These are phyloP conservation scores for Thamnaconus septentrionalis DNA, from an alignment of 2,113 vertebrate species.

Conservation along the genomic window DNA sequence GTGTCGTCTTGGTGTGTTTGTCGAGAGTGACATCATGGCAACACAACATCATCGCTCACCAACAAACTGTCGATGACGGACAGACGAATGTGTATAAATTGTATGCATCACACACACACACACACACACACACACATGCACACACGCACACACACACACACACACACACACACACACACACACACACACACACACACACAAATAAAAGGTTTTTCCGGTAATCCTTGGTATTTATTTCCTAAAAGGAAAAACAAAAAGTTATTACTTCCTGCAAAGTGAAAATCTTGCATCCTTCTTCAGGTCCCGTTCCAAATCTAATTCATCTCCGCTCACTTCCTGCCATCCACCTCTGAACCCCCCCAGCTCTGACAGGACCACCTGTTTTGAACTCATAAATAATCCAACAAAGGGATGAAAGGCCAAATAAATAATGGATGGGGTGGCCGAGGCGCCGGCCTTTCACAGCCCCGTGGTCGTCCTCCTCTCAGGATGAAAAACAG, in stretches of 20 bases:
- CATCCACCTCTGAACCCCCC: neutral
- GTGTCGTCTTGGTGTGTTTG: too few species aligned
- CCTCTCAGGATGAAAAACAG: neutral
- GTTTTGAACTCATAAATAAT: conserved; percentile 60
- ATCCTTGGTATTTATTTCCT: neutral
- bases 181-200: too few species aligned
- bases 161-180: too few species aligned
- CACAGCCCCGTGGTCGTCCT: neutral
- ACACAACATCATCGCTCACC: too few species aligned
- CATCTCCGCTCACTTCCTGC: neutral
- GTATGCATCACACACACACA: too few species aligned
- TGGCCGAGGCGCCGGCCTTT: conserved; percentile 35
- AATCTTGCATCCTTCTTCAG: neutral
- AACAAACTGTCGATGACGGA: too few species aligned
- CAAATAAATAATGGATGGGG: conserved; percentile 53
- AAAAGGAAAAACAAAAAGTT: neutral
- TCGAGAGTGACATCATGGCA: too few species aligned
- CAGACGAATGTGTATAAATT: too few species aligned
- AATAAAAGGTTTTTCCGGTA: too few species aligned
- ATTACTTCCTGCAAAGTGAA: neutral
- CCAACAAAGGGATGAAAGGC: conserved; percentile 55
- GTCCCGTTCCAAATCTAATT: neutral
- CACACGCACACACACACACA: too few species aligned
- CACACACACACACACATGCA: too few species aligned
- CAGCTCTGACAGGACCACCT: conserved; percentile 28